A percentile compares a stretch with the other conserved stretches of the same genome.
phyloP scores from a whole-genome alignment of 2,797 vertebrate genomes.

The Remorina albescens region DNA sequence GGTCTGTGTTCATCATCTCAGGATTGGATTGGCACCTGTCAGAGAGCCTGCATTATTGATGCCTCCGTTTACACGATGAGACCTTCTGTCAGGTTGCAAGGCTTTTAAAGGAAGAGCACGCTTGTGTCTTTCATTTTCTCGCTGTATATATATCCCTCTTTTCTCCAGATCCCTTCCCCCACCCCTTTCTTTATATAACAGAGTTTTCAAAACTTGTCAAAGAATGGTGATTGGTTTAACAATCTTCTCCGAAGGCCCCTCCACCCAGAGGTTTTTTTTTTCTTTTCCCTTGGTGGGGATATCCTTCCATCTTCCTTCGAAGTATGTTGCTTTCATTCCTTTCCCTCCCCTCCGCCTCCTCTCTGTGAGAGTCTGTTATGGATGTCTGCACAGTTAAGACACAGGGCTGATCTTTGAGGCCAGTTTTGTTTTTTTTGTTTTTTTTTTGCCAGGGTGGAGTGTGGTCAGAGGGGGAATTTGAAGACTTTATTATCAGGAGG shows the following conservation, averaged over 20 bases:
- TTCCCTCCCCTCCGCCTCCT: conserved; percentile 35
- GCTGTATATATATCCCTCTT: conserved; percentile 18
- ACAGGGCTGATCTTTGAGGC: conserved; percentile 52
- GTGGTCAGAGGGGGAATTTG: conserved; percentile 43
- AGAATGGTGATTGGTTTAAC: conserved; percentile 52
- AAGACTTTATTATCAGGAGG: conserved; percentile 72
- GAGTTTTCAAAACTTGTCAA: conserved; percentile 69
- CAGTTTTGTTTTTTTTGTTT: too few relatives aligned
- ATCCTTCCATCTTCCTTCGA: conserved; percentile 40
- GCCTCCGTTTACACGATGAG: conserved; percentile 74
- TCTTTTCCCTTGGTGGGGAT: conserved; percentile 2
- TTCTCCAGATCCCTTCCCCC: conserved; percentile 17
- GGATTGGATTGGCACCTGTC: conserved; percentile 57
- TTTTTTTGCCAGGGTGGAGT: conserved; percentile 36
- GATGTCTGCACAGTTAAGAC: conserved; percentile 59
- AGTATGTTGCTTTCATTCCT: conserved; percentile 33
- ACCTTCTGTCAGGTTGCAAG: conserved; percentile 65
- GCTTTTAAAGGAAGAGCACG: conserved; percentile 39
- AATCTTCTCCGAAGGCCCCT: conserved; percentile 43
- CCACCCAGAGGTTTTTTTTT: neutral
- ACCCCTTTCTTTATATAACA: conserved; percentile 43
- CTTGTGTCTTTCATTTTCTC: conserved; percentile 44
- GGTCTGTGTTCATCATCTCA: conserved; percentile 47
- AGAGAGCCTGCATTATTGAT: conserved; percentile 81
- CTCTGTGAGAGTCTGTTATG: conserved; percentile 62